Percentiles rank a stretch among this genome's conserved stretches.
These are phyloP conservation scores for Lutraria rhynchaena DNA, from an alignment of 1,140 invertebrate genomes.

Conservation along the genomic window DNA sequence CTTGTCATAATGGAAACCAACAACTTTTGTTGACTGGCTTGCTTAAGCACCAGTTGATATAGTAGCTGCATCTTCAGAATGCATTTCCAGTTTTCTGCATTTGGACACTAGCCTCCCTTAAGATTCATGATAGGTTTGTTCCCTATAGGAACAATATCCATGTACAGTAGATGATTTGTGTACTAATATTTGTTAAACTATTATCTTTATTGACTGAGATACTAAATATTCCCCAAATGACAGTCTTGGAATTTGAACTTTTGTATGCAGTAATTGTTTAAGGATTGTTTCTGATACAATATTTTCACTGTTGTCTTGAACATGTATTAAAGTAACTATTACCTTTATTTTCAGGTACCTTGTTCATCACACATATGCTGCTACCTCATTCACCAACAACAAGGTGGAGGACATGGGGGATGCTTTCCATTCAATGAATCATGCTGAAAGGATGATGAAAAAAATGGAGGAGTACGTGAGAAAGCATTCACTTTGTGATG, in stretches of 20 bases:
- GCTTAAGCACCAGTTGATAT: no score
- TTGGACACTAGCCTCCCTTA: no score
- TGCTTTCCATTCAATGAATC: conserved; percentile 89
- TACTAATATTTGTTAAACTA: no score
- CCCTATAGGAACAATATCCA: no score
- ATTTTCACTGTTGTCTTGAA: background rate
- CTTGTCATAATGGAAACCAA: no score
- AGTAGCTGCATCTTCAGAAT: no score
- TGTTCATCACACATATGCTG: conserved; percentile 74
- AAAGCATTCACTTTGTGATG: conserved; percentile 84
- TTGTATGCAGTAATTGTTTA: background rate
- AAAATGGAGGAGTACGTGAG: conserved; percentile 92
- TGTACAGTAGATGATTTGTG: no score
- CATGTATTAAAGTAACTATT: background rate
- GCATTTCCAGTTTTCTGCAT: no score
- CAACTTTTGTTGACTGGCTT: no score
- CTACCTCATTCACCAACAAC: conserved; percentile 61
- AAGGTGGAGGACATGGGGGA: conserved; percentile 84
- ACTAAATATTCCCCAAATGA: background rate
- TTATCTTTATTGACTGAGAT: background rate
- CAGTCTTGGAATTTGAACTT: no score
- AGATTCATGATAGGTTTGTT: no score
- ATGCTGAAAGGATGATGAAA: conserved; percentile 90
- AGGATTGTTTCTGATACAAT: background rate
- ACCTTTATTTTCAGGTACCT: conserved; percentile 68